Evolutionary conservation across 1,140 invertebrate genomes (phyloP).

Genomic region (Drosophila seguyi): DNA sequence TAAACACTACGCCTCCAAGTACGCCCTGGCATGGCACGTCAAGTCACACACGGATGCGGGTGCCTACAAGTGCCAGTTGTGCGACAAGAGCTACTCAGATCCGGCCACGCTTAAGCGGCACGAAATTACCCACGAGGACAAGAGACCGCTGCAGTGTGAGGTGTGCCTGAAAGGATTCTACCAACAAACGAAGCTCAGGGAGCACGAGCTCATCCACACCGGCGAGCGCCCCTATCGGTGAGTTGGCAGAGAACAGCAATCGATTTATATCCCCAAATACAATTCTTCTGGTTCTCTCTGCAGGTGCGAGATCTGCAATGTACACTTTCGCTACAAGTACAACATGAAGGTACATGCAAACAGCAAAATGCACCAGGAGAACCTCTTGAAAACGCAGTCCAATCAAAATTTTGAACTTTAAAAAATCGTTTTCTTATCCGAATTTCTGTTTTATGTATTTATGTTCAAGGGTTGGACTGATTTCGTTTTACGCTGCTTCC

Average conservation of each 20-base stretch:
- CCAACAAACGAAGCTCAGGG: slow-evolving; percentile 38
- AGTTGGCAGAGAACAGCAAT: no score
- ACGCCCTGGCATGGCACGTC: slow-evolving; percentile 51
- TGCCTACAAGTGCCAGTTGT: slow-evolving; percentile 55
- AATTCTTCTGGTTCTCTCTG: not conserved
- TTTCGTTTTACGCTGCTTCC: slow-evolving; percentile 43
- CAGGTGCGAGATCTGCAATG: slow-evolving; percentile 61
- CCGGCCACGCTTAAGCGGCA: slow-evolving; percentile 59
- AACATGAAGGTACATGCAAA: slow-evolving; percentile 60
- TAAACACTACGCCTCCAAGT: slow-evolving; percentile 65
- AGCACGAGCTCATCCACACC: slow-evolving; percentile 66
- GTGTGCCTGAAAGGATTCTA: slow-evolving; percentile 65
- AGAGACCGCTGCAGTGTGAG: slow-evolving; percentile 64
- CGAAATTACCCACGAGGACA: slow-evolving; percentile 57
- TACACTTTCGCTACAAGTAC: slow-evolving; percentile 63
- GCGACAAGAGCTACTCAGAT: slow-evolving; percentile 55
- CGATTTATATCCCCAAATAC: not conserved
- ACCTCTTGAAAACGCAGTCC: slow-evolving; percentile 20
- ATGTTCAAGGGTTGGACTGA: not conserved
- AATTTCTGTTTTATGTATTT: slow-evolving; percentile 25
- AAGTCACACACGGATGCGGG: slow-evolving; percentile 46
- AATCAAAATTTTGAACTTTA: slow-evolving; percentile 7
- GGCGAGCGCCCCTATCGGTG: slow-evolving; percentile 62
- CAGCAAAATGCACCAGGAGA: slow-evolving; percentile 63
- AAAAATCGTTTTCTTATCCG: slow-evolving; percentile 11